A percentile compares a stretch with the other conserved stretches of the same genome.
These are phyloP conservation scores for Clivina fossor DNA, from an alignment of 2,888 invertebrate species.

Conservation along the genomic window DNA sequence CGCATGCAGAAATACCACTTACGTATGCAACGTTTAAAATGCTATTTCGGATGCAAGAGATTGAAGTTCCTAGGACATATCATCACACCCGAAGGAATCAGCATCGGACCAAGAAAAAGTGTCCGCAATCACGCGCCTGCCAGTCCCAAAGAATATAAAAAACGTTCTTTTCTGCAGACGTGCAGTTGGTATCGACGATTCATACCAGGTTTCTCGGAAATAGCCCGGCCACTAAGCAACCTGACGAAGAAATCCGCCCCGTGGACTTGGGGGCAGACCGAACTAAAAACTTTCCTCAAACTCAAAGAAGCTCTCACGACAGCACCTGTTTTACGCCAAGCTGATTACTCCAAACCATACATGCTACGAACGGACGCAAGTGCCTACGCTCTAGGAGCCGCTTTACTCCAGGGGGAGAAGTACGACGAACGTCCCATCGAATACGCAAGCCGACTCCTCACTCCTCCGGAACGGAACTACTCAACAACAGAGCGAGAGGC, in stretches of 20 bases:
- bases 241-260: slow-evolving; percentile 7
- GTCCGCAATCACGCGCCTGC: slow-evolving; percentile 12
- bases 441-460: slow-evolving; percentile 30
- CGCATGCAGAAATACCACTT: too few species aligned
- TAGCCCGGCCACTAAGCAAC: slow-evolving; percentile 9
- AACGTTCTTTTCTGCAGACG: slow-evolving; percentile 8
- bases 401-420: slow-evolving; percentile 26
- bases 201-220: not conserved
- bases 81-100: slow-evolving; percentile 20
- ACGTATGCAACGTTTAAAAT: too few species aligned
- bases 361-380: slow-evolving; percentile 36
- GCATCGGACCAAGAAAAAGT: slow-evolving; percentile 22
- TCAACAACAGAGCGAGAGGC: slow-evolving; percentile 44
- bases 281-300: slow-evolving; percentile 5
- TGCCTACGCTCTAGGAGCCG: slow-evolving; percentile 18
- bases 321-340: slow-evolving; percentile 37
- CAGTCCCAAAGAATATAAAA: slow-evolving; percentile 17
- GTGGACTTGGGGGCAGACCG: slow-evolving; percentile 5
- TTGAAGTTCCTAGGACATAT: slow-evolving; percentile 28
- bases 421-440: slow-evolving; percentile 28
- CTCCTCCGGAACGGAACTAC: too few species aligned
- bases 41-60: too few species aligned
- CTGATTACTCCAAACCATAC: slow-evolving; percentile 38
- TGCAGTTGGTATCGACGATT: slow-evolving; percentile 11
- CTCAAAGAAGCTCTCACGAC: slow-evolving; percentile 13